Percentiles rank a stretch among this genome's conserved stretches.
Evolutionary conservation across 2,113 vertebrate genomes (phyloP).

Genomic region (Ictidomys tridecemlineatus): DNA sequence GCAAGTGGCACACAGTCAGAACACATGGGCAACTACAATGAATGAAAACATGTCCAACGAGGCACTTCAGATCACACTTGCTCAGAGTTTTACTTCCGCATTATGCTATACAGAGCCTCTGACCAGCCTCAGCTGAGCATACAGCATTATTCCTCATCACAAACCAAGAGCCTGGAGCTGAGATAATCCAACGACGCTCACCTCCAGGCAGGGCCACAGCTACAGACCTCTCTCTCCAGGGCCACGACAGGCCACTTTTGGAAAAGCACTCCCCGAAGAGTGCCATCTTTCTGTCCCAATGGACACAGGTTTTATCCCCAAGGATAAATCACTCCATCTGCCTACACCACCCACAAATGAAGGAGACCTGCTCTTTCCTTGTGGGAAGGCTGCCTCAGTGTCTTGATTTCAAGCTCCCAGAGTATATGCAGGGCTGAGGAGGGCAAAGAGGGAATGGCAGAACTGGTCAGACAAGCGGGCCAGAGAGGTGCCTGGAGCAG

Average conservation of each 20-base stretch:
- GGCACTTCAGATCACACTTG: constrained; percentile 15
- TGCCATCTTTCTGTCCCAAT: not conserved
- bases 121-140: constrained; percentile 4
- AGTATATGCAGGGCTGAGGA: not conserved
- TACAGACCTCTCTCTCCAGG: not conserved
- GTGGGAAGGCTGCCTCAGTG: not conserved
- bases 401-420: not conserved
- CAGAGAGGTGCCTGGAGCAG: not conserved
- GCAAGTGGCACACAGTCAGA: not conserved
- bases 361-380: not conserved
- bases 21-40: not conserved
- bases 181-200: not conserved
- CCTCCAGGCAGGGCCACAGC: not conserved
- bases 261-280: not conserved
- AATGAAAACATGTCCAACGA: not conserved
- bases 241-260: too few relatives aligned
- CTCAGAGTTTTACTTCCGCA: not conserved
- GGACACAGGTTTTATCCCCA: not conserved
- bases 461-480: not conserved
- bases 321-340: not conserved
- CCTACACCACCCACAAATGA: not conserved
- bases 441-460: not conserved
- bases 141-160: not conserved
- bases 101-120: not conserved
- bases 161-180: not conserved